phyloP scores from a whole-genome alignment of 2,797 vertebrate species.

The Scomberomorus guttatus region DNA sequence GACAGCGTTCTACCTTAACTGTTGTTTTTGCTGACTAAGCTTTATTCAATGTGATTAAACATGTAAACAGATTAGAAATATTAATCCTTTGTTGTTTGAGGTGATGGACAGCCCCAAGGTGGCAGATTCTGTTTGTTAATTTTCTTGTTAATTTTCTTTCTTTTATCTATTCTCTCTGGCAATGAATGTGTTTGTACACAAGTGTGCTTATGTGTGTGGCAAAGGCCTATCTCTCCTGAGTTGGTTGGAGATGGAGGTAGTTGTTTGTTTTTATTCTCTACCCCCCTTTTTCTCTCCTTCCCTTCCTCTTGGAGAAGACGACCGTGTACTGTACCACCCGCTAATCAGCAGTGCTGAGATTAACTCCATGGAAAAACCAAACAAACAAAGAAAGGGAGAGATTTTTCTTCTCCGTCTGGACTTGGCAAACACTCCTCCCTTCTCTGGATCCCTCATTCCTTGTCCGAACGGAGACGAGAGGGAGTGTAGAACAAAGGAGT shows the following conservation, averaged over 20 bases:
- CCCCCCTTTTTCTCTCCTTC: conserved; percentile 18
- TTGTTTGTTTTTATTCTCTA: conserved; percentile 53
- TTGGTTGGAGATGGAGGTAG: conserved; percentile 54
- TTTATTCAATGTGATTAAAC: conserved; percentile 46
- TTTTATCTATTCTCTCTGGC: conserved; percentile 53
- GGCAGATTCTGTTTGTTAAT: conserved; percentile 47
- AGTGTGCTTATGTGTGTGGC: conserved; percentile 46
- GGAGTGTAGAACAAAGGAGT: conserved; percentile 79
- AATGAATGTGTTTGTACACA: not conserved
- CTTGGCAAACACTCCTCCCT: conserved; percentile 73
- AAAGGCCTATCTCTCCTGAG: conserved; percentile 54
- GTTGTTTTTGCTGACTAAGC: conserved; percentile 41
- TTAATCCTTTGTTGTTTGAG: conserved; percentile 57
- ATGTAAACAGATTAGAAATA: conserved; percentile 63
- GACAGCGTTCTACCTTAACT: conserved; percentile 1
- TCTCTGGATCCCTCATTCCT: conserved; percentile 72
- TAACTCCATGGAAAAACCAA: conserved; percentile 68
- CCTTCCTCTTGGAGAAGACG: conserved; percentile 49
- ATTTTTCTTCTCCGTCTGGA: conserved; percentile 64
- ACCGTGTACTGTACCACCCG: conserved; percentile 52
- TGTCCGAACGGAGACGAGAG: conserved; percentile 73
- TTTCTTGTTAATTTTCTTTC: conserved; percentile 49
- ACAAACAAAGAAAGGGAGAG: conserved; percentile 70
- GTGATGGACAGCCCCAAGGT: conserved; percentile 54
- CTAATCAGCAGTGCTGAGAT: conserved; percentile 77